Base-by-base conservation (phyloP, 2,888 invertebrate genomes). In the Oxycera nigricornis region DNA sequence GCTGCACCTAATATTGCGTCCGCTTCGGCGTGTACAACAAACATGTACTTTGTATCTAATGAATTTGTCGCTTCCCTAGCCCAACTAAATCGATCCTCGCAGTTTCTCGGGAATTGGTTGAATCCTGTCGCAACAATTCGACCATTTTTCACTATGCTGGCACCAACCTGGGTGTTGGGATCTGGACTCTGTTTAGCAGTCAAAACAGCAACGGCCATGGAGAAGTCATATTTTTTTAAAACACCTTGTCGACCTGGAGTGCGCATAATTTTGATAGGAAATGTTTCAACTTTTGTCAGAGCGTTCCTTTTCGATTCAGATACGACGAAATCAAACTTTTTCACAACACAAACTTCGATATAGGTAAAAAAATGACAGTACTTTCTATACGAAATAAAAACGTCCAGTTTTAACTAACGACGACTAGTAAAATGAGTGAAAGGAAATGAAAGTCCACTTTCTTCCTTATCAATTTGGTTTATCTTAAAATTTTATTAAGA, bases 1-100 rank as follows among this genome's bases (percentile, higher is more conserved):
- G 90, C 88, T 83, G 93, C 95, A 83, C 98, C 98, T n/a, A 98
- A 81, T 77, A 99, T 94, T 0, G 98, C 98, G 87, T 99, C 99
- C 87, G 97, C 90, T 87, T 99, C 98, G 2, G 98, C 98, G 86
- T 99, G 98, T 78, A 97, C 97, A 0, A 98, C 98, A 76, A 95
- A 98, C 76, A 94, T 87, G 83, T 90, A 91, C 87, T 98, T 98
- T 70, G 89, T 92, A 52, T 95, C 89, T 72, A 94, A 83, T 11
- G 86, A 83, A 79, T 90, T 86, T 0, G 24, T 28, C 0, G 57
- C 72, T 0, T 84, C 80, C 82, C 94, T 95, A 0, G 87, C 87
- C 98, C 98, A 99, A 0, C 98, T 95, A 85, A 97, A 94, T 24
- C 88, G 87, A 82, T 96, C 93, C 85, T 98, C 98, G 81, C 97